phyloP scores from a whole-genome alignment of 2,113 vertebrate species.

The Notarius lentiginosus region DNA sequence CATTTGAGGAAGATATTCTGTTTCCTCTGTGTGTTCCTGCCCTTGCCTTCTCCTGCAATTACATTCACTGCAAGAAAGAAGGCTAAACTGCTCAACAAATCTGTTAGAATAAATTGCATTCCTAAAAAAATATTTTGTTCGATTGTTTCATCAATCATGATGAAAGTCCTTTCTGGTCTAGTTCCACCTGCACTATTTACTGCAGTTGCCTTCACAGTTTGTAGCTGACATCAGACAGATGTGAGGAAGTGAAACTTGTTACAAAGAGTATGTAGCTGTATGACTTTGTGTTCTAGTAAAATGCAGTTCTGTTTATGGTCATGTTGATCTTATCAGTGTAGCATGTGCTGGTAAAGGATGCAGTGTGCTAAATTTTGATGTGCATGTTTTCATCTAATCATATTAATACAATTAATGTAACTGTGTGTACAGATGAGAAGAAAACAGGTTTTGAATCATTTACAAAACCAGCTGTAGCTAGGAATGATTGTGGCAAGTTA shows the following conservation, averaged over 20 bases:
- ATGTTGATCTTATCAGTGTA: slow-evolving; percentile 19
- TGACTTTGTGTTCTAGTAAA: slow-evolving; percentile 33
- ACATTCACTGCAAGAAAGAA: not conserved
- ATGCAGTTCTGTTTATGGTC: slow-evolving; percentile 22
- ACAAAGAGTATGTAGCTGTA: not conserved
- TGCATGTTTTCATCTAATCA: not conserved
- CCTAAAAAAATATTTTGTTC: not conserved
- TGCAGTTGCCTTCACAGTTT: not conserved
- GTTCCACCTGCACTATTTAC: not conserved
- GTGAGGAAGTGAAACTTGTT: slow-evolving; percentile 23
- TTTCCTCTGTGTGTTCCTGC: slow-evolving; percentile 21
- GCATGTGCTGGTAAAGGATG: not conserved
- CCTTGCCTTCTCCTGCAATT: not conserved
- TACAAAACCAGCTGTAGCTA: not conserved
- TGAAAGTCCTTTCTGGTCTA: not conserved
- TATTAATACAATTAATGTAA: not conserved
- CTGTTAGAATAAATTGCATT: not conserved
- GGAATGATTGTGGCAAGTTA: not conserved
- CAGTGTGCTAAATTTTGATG: not conserved
- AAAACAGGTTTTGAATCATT: not conserved
- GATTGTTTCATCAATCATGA: not conserved
- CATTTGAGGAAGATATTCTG: not conserved
- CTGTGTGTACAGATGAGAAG: not conserved
- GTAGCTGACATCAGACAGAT: not conserved
- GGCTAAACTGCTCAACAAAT: not conserved